Base-by-base conservation (phyloP, 1,140 invertebrate genomes). In the Cydia amplana region DNA sequence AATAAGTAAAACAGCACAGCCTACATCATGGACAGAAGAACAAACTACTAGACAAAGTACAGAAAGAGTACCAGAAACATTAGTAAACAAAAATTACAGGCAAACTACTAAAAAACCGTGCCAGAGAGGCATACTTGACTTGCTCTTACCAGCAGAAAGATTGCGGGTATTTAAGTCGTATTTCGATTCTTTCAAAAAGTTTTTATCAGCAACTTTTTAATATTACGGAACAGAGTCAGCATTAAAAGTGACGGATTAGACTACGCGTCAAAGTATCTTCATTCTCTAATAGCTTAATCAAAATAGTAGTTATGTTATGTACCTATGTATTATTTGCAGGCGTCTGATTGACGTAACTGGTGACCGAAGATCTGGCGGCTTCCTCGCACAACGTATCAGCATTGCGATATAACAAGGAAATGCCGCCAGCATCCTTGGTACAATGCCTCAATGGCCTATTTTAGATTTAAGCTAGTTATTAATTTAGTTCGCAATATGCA, bases 161-260 rank as follows among this genome's bases (percentile, higher is more conserved):
- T 85, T 89, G 6, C 83, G 74, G 32, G 77, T 77, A 9, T 88
- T 89, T 67, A 89, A 88, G 72, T 81, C 74, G 36, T 77, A 87
- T 1, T 88, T 88, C 40, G 79, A 88, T 72, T 78, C 81, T 4
- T 75, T 89, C 12, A 83, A 77, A 73, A 77, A 78, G 10, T 46
- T 89, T 16, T 76, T 89, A 1, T 89, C 87, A 0, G 78, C 85
- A 73, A 87, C 86, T 12, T 87, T 89, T 75, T 73, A 55, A 18
- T 49, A 16, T 49, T 18, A 55, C 51, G 7, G 20, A 55, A 20
- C 43, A 9, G 12, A 4, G 46, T 16, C 3, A 49, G 4, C 1
- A 16, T 49, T 3, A 14, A 16, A 49, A 49, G 9, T 40, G 10
- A 40, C 7, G 7, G 5, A 32, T 32, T 6, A 32, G 5, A 32